These are phyloP conservation scores for Harmothoe impar DNA, from an alignment of 2,888 invertebrate genomes.

Conservation along the genomic window DNA sequence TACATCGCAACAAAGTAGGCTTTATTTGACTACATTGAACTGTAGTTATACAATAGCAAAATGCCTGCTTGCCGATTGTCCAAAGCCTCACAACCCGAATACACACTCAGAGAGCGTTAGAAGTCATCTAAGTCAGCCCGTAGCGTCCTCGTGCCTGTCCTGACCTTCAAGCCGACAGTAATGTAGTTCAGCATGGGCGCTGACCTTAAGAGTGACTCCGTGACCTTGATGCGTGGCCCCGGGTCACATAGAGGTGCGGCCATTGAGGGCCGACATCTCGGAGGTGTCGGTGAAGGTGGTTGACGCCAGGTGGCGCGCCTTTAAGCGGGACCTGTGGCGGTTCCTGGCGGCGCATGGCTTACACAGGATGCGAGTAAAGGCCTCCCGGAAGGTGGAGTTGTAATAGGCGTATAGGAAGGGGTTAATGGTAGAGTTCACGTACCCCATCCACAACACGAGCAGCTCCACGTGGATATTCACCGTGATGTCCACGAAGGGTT, in stretches of 20 bases:
- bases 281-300: slow-evolving; percentile 60
- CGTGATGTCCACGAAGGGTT: slow-evolving; percentile 67
- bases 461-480: slow-evolving; percentile 69
- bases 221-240: slow-evolving; percentile 1
- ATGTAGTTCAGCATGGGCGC: not conserved
- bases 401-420: slow-evolving; percentile 73
- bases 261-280: slow-evolving; percentile 61
- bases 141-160: not conserved
- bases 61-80: too few relatives aligned
- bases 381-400: slow-evolving; percentile 71
- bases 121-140: too few relatives aligned
- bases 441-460: slow-evolving; percentile 71
- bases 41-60: too few relatives aligned
- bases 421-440: slow-evolving; percentile 71
- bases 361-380: slow-evolving; percentile 70
- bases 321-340: slow-evolving; percentile 25
- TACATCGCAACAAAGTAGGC: too few relatives aligned
- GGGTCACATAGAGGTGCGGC: slow-evolving; percentile 61
- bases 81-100: too few relatives aligned
- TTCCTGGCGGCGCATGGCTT: slow-evolving; percentile 61
- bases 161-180: slow-evolving; percentile 9
- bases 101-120: too few relatives aligned
- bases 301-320: slow-evolving; percentile 42
- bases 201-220: slow-evolving; percentile 16
- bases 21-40: too few relatives aligned